Evolutionary conservation across 2,888 invertebrate genomes (phyloP), one percentile per base, ranked within the genome.

Genomic region (Heliconius ismenius): DNA sequence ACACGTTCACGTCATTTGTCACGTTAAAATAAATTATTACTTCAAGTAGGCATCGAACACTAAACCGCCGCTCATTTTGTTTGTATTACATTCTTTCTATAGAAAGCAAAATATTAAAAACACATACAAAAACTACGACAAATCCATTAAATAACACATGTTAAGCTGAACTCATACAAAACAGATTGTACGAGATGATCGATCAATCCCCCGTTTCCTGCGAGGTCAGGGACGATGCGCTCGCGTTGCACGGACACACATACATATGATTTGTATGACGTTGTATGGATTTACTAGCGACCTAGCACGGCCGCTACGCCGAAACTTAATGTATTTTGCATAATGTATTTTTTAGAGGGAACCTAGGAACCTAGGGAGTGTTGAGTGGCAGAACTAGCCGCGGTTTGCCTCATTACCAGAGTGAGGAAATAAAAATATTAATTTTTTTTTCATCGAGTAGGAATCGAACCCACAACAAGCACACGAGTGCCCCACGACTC

Each of bases 151-250:
- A 78, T 78, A 81, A 79, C 73, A 58, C 39, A 65, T 74, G 76
- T 78, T 74, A 64, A 75, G 80, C 80, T 81, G 79, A 76, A 81
- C 74, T 78, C 79, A 76, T 77, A 78, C 77, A 73, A 72, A 76
- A 77, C 79, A 43, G 43, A 43, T 43, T 43, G 43, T 43, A 43
- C 81, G 83, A 83, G 83, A 82, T 82, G 81, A 83, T 82, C 82
- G 83, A 83, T 83, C 82, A 82, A 81, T 80, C 82, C 82, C 79
- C 83, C 81, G 81, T 81, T 81, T 81, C 82, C 82, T 80, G 80
- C 79, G 88, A 82, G 88, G 87, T 88, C 88, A 88, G 82, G 88
- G 88, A 82, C 75, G 74, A 73, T 77, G 68, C 78, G 79, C 80
- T 77, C 74, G 73, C 78, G 77, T 63, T 78, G 74, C 74, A 73